These are phyloP conservation scores for Oophaga sylvatica DNA, from an alignment of 2,797 vertebrate genomes.

Conservation along the genomic window DNA sequence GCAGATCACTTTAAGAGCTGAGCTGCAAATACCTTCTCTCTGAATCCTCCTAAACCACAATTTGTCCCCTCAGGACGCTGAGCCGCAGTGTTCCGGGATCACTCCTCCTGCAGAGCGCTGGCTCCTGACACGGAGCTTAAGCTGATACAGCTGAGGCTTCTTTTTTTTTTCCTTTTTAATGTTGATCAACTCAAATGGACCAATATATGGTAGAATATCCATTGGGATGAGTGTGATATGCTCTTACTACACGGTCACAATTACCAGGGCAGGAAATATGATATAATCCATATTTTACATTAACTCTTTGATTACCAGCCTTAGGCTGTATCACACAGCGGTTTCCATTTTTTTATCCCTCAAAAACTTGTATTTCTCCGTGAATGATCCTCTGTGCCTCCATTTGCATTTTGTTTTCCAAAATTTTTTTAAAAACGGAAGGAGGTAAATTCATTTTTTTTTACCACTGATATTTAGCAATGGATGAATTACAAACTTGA, in stretches of 20 bases:
- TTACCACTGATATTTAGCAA: no score
- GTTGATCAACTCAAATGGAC: slow-evolving; percentile 20
- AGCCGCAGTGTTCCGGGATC: slow-evolving; percentile 41
- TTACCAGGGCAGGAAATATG: not conserved
- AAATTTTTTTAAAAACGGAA: no score
- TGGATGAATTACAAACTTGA: no score
- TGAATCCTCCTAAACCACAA: slow-evolving; percentile 51
- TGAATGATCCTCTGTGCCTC: no score
- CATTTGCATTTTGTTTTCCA: no score
- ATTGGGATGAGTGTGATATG: slow-evolving; percentile 1
- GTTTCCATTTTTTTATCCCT: no score
- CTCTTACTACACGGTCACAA: not conserved
- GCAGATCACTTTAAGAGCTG: slow-evolving; percentile 44
- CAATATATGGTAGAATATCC: not conserved
- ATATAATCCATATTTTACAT: not conserved
- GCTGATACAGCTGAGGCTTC: slow-evolving; percentile 48
- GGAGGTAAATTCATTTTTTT: no score
- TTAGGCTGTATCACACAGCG: no score
- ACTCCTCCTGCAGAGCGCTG: slow-evolving; percentile 51
- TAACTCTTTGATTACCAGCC: not conserved
- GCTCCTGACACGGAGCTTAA: slow-evolving; percentile 46
- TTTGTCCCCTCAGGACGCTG: slow-evolving; percentile 50
- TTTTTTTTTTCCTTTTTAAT: slow-evolving; percentile 22
- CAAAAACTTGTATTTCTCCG: no score
- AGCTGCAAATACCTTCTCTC: slow-evolving; percentile 55